A percentile compares a stretch with the other conserved stretches of the same genome.
Conservation (phyloP, 2,797 vertebrate species). For the Champsocephalus gunnari region DNA sequence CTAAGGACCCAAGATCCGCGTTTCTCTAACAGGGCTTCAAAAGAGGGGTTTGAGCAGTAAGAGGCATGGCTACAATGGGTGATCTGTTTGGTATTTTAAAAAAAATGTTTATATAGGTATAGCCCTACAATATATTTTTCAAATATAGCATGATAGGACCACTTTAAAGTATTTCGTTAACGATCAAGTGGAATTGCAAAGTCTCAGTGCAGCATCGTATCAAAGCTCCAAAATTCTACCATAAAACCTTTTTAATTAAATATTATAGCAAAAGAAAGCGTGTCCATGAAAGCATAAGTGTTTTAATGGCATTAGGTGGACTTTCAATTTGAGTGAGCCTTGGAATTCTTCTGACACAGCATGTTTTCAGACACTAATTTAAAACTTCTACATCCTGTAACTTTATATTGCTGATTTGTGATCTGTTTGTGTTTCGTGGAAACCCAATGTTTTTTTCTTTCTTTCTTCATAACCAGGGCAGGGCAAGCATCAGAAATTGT, state of each 20-base stretch:
- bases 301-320: constrained; percentile 18
- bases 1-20: too few relatives aligned
- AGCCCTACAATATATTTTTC: too few relatives aligned
- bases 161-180: not conserved
- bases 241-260: constrained; percentile 15
- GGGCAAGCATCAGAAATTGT: not conserved
- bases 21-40: too few relatives aligned
- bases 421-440: not conserved
- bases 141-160: too few relatives aligned
- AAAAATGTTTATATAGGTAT: too few relatives aligned
- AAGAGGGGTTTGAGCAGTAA: too few relatives aligned
- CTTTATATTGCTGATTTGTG: too few relatives aligned
- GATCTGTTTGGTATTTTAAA: too few relatives aligned
- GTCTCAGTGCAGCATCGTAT: not conserved
- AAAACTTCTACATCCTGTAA: not conserved
- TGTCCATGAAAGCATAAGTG: constrained; percentile 1
- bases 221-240: constrained; percentile 26
- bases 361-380: not conserved
- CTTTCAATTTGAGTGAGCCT: not conserved
- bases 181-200: constrained; percentile 20
- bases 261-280: not conserved
- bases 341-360: not conserved
- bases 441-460: not conserved
- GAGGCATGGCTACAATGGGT: too few relatives aligned
- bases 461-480: not conserved